Percentiles rank a stretch among this genome's conserved stretches.
Evolutionary conservation across 2,113 vertebrate genomes (phyloP).

Genomic region (Tamias sibiricus): DNA sequence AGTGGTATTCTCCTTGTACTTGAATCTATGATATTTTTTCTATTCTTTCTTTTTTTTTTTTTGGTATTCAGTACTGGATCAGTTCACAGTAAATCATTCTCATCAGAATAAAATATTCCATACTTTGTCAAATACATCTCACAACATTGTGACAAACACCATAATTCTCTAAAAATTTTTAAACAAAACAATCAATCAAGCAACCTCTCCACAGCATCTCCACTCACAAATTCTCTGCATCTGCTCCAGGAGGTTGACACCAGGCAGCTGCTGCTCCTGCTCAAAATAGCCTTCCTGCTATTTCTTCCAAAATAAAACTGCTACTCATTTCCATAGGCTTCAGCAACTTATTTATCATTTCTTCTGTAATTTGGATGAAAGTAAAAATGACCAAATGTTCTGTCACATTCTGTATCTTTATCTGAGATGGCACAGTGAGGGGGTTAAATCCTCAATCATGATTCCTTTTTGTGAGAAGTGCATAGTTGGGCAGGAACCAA

Average conservation of each 20-base stretch:
- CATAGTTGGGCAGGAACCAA: neutral
- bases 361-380: neutral
- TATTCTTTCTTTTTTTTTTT: neutral
- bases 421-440: neutral
- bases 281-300: neutral
- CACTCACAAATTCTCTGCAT: neutral
- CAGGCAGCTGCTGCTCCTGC: neutral
- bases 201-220: neutral
- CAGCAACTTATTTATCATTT: neutral
- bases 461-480: neutral
- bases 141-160: neutral
- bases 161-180: neutral
- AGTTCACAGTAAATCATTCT: neutral
- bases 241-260: neutral
- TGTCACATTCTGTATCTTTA: neutral
- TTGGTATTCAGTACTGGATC: neutral
- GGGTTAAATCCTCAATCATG: neutral
- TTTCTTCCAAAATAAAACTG: neutral
- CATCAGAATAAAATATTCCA: slow-evolving; percentile 12
- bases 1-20: neutral
- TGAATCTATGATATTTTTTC: neutral
- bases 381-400: neutral
- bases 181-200: neutral
- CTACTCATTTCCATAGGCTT: neutral
- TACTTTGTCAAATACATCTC: neutral